A percentile compares a stretch with the other conserved stretches of the same genome.
Conservation (phyloP, 2,888 invertebrate genomes). For the Lasius fuliginosus region DNA sequence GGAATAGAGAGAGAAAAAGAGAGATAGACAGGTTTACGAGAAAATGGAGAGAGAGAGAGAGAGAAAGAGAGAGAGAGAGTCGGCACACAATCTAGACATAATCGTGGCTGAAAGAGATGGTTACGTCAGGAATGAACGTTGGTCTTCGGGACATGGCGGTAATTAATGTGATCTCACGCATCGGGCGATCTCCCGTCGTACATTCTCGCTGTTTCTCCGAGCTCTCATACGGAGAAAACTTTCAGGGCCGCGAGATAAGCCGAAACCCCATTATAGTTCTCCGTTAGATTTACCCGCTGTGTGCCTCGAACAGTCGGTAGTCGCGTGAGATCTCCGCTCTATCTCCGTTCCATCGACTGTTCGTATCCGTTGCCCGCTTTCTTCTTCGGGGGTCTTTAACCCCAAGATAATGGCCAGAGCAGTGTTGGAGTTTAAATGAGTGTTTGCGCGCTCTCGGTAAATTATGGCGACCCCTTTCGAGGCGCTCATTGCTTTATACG, state of each 20-base stretch:
- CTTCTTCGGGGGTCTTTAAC: constrained; percentile 45
- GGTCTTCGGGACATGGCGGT: constrained; percentile 67
- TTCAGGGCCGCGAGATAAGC: constrained; percentile 80
- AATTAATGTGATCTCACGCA: constrained; percentile 80
- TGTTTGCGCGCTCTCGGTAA: constrained; percentile 81
- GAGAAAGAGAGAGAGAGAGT: constrained; percentile 7
- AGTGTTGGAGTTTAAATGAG: constrained; percentile 82
- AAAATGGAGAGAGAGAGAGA: background rate
- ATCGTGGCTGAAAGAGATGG: constrained; percentile 35
- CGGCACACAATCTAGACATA: constrained; percentile 42
- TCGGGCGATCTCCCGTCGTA: constrained; percentile 72
- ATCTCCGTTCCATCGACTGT: constrained; percentile 24
- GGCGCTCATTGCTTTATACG: constrained; percentile 58
- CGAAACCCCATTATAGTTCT: constrained; percentile 84
- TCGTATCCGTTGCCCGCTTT: constrained; percentile 29
- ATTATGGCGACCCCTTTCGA: constrained; percentile 76
- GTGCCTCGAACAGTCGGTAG: constrained; percentile 58
- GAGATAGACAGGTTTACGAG: constrained; percentile 13
- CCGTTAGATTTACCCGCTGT: constrained; percentile 78
- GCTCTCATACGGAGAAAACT: constrained; percentile 71
- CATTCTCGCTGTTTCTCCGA: constrained; percentile 30
- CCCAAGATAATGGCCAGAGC: constrained; percentile 77
- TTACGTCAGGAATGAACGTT: constrained; percentile 34
- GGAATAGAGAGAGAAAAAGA: background rate
- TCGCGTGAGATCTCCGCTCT: constrained; percentile 28